These are phyloP conservation scores for Rallus limicola DNA, from an alignment of 2,113 vertebrate species.

Conservation along the genomic window DNA sequence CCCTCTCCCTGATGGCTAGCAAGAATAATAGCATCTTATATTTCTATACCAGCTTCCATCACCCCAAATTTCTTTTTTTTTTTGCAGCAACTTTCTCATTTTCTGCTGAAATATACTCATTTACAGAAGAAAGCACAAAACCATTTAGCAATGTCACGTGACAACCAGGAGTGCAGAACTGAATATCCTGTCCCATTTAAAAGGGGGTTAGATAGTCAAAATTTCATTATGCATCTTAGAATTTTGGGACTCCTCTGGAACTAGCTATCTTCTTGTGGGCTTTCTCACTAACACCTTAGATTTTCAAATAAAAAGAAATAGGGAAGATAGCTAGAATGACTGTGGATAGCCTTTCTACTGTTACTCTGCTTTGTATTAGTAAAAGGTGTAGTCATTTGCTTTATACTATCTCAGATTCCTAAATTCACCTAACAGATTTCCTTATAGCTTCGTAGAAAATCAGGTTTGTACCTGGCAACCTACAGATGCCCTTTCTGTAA, in stretches of 20 bases:
- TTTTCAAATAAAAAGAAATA: neutral
- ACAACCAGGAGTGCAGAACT: neutral
- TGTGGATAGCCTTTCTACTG: neutral
- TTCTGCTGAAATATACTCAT: neutral
- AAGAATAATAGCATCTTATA: neutral
- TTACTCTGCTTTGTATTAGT: neutral
- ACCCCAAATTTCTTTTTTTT: neutral
- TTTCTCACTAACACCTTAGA: neutral
- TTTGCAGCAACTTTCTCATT: neutral
- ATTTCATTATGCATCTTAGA: neutral
- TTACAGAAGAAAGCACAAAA: neutral
- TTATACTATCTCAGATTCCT: neutral
- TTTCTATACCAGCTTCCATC: neutral
- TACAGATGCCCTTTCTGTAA: neutral
- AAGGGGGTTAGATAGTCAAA: neutral
- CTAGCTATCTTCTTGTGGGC: neutral
- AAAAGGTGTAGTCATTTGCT: neutral
- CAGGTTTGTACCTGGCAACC: neutral
- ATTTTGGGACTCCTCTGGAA: neutral
- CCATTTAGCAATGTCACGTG: neutral
- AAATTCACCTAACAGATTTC: neutral
- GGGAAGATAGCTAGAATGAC: neutral
- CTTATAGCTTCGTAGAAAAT: neutral
- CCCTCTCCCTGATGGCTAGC: conserved; percentile 20
- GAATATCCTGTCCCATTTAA: neutral